A percentile compares a stretch with the other conserved stretches of the same genome.
Conservation (phyloP, 1,140 invertebrate genomes). For the Eupeodes corollae region DNA sequence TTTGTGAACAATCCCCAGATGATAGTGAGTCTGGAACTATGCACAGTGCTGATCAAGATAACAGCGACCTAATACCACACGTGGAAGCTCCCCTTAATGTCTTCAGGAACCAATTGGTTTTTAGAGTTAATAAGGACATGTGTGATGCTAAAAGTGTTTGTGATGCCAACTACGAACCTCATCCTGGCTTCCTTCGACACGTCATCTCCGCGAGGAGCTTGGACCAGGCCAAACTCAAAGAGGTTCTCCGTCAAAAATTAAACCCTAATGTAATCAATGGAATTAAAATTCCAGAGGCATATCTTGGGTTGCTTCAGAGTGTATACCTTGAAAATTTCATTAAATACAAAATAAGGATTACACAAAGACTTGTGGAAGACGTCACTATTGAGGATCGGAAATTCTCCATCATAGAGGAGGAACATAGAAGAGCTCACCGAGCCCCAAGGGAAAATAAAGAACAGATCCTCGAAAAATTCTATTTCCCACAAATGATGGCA, state of each 20-base stretch:
- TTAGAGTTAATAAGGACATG: background rate
- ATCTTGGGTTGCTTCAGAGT: background rate
- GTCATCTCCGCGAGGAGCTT: background rate
- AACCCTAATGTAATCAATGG: slow-evolving; percentile 4
- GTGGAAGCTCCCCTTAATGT: slow-evolving; percentile 3
- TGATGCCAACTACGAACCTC: too few species aligned
- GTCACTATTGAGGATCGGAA: background rate
- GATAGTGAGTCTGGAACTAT: too few species aligned
- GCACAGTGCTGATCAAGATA: background rate
- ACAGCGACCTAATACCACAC: slow-evolving; percentile 1
- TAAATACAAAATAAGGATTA: slow-evolving; percentile 6
- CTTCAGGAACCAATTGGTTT: slow-evolving; percentile 3
- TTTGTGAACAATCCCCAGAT: too few species aligned
- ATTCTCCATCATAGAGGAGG: background rate
- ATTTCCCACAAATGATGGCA: too few species aligned
- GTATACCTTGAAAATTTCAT: slow-evolving; percentile 4
- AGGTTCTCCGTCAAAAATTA: background rate
- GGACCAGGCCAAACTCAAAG: background rate
- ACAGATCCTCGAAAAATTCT: too few species aligned
- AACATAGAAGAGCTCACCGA: slow-evolving; percentile 8
- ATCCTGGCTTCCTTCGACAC: background rate
- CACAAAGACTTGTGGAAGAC: slow-evolving; percentile 6
- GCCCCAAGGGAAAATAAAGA: slow-evolving; percentile 4
- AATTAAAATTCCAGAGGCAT: slow-evolving; percentile 5
- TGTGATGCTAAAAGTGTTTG: too few species aligned